Base-by-base conservation (phyloP, 2,888 invertebrate genomes). In the Meteorus colon region DNA sequence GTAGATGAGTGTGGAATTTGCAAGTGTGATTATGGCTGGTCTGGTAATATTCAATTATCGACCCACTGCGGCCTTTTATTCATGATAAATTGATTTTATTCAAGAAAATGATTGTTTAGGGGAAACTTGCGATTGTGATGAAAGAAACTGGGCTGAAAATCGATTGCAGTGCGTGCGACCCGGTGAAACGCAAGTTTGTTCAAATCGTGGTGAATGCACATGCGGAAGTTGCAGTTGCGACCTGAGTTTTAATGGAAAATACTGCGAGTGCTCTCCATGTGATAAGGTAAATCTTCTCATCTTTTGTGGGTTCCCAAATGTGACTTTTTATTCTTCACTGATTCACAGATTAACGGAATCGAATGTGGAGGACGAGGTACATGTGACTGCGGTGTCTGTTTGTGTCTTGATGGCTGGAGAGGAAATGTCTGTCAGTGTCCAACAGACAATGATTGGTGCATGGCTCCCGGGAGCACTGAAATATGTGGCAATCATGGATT, bases 181-280 rank as follows among this genome's bases (percentile, higher is more conserved):
- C 0, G 91, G 91, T 0, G 85, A 87, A 0, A 76, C 82, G 51
- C 88, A 90, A 12, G 86, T 93, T 5, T 95, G 96, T 86, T 94
- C 94, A 0, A 93, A 94, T 75, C 92, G 92, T 5, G 97, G 97
- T 0, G 93, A 93, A 80, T 97, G 97, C 86, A 90, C 93, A 63
- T 97, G 96, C 85, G 95, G 96, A 45, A 90, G 89, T 75, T 97
- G 97, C 86, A 89, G 90, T 31, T 97, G 97, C 85, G 92, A 93
- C 84, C 82, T 84, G 0, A 93, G 92, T 1, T 92, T 89, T 81
- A 90, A 84, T 70, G 94, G 94, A 19, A 89, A 90, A 29, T 94
- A 90, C 85, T 94, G 94, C 83, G 92, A 94, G 86, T 94, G 93
- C 84, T 90, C 90, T 59, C 89, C 91, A 0, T 94, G 94, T 81